Conservation (phyloP, 2,113 vertebrate species). For the Lasiurus borealis region DNA sequence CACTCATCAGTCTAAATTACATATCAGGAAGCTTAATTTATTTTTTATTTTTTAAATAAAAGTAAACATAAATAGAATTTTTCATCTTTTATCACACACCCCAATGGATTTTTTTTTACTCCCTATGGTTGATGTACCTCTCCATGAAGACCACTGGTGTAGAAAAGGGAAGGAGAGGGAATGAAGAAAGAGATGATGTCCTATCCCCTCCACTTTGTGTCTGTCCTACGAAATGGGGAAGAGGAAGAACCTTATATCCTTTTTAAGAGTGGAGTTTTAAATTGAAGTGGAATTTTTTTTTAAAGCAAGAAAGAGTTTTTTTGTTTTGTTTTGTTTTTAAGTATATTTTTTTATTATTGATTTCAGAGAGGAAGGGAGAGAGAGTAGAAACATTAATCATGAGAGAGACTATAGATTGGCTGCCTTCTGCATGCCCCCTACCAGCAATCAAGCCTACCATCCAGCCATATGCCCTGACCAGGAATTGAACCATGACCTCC, state of each 20-base stretch:
- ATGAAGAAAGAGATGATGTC: background rate
- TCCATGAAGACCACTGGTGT: background rate
- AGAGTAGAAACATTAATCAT: too few relatives aligned
- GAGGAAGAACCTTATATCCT: background rate
- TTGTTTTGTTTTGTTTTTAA: too few relatives aligned
- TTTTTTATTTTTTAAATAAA: background rate
- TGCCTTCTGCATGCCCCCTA: too few relatives aligned
- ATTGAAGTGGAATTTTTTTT: background rate
- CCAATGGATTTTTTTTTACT: background rate
- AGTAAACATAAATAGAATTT: background rate
- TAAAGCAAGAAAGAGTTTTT: too few relatives aligned
- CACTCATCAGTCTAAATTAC: background rate
- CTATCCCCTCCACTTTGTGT: background rate
- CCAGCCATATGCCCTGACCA: too few relatives aligned
- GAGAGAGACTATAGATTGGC: too few relatives aligned
- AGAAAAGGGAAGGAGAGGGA: background rate
- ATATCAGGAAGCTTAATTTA: background rate
- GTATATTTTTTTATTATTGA: too few relatives aligned
- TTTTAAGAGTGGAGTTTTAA: background rate
- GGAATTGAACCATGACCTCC: too few relatives aligned
- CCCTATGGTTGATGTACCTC: background rate
- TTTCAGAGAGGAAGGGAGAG: too few relatives aligned
- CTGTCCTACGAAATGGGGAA: background rate
- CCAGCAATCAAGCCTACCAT: too few relatives aligned
- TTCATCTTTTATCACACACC: background rate